A percentile compares a stretch with the other conserved stretches of the same genome.
Evolutionary conservation across 92 coral and sea anemone genomes (phyloP).

Genomic region (Umimayanthus kanabou): DNA sequence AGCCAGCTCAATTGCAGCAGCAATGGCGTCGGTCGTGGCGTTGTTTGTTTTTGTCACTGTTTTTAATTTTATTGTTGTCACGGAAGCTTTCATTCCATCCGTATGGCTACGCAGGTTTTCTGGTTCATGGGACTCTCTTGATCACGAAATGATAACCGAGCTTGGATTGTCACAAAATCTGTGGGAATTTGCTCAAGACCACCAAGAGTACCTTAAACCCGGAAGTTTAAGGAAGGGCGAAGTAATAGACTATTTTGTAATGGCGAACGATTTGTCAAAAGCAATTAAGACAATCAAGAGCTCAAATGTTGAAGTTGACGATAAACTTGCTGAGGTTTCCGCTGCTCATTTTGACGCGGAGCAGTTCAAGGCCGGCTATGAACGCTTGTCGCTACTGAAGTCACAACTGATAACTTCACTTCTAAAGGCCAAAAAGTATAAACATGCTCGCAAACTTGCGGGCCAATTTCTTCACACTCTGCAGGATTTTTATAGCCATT

Average conservation of each 20-base stretch:
- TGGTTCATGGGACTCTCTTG: constrained; percentile 16
- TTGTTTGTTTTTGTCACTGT: neutral
- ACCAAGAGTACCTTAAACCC: constrained; percentile 3
- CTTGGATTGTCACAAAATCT: constrained; percentile 33
- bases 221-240: neutral
- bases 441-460: constrained; percentile 55
- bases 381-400: constrained; percentile 49
- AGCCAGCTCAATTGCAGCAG: neutral
- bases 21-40: constrained; percentile 11
- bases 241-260: neutral
- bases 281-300: constrained; percentile 57
- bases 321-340: constrained; percentile 34
- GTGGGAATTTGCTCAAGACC: constrained; percentile 34
- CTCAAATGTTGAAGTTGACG: constrained; percentile 54
- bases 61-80: neutral
- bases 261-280: constrained; percentile 25
- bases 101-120: neutral
- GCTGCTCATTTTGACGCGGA: constrained; percentile 68
- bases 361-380: constrained; percentile 47
- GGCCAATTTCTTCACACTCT: constrained; percentile 71
- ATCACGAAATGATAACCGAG: neutral
- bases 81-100: constrained; percentile 24
- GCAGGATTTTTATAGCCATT: constrained; percentile 79
- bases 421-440: constrained; percentile 49
- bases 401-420: constrained; percentile 47